Percentiles rank a stretch among this genome's conserved stretches.
These are phyloP conservation scores for Plecturocebus donacophilus DNA, from an alignment of 2,113 vertebrate genomes.

Conservation along the genomic window DNA sequence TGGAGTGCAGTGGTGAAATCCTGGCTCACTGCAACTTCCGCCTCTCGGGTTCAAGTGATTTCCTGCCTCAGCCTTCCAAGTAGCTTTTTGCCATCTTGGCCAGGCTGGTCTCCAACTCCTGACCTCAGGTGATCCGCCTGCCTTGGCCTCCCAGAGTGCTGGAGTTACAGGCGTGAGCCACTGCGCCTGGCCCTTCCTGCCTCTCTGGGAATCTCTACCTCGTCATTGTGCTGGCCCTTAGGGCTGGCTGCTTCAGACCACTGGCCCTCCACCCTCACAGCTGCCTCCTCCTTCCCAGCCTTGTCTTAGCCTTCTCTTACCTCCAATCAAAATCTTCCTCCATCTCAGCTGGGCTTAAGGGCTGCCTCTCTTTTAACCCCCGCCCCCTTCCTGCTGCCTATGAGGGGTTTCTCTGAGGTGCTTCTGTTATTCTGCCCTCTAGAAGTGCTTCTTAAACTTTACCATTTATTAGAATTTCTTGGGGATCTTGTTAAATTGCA, in stretches of 20 bases:
- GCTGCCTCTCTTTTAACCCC: background rate
- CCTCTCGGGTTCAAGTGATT: background rate
- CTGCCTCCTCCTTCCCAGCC: background rate
- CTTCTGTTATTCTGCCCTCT: background rate
- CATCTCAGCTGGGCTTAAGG: background rate
- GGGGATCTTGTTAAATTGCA: background rate
- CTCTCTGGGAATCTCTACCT: background rate
- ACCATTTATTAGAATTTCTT: background rate
- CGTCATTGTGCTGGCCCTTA: background rate
- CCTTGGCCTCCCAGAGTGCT: background rate
- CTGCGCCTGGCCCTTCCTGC: too few relatives aligned
- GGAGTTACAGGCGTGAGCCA: background rate
- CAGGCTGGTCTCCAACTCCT: background rate
- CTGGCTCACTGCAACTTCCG: background rate
- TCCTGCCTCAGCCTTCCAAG: background rate
- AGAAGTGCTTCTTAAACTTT: background rate
- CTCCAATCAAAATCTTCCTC: background rate
- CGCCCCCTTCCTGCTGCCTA: too few relatives aligned
- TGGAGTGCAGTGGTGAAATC: background rate
- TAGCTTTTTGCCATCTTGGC: background rate
- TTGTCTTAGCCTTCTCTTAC: background rate
- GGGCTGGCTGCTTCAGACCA: background rate
- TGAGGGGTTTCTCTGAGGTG: background rate
- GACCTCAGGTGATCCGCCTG: background rate
- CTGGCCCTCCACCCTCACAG: too few relatives aligned